phyloP scores from a whole-genome alignment of 2,797 vertebrate genomes.

The Delichon dasypus region DNA sequence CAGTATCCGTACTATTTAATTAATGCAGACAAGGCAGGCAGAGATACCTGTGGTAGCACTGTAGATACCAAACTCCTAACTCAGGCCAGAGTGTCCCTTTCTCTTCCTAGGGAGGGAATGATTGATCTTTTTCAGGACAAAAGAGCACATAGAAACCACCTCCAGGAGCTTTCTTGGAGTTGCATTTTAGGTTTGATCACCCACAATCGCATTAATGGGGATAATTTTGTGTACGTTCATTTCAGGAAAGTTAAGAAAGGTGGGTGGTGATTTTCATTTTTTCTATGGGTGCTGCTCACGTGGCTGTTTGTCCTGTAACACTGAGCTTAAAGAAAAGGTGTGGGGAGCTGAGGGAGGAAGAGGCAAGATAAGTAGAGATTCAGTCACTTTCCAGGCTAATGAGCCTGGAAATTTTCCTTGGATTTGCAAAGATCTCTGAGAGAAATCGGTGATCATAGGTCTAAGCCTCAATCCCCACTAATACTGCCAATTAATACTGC shows the following conservation, averaged over 20 bases:
- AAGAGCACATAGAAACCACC: not conserved
- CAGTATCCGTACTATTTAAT: not conserved
- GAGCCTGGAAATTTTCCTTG: not conserved
- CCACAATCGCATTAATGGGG: fast-evolving
- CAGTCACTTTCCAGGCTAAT: not conserved
- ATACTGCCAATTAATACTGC: conserved; percentile 7
- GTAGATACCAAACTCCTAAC: not conserved
- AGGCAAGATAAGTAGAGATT: not conserved
- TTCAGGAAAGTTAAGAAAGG: not conserved
- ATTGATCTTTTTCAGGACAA: not conserved
- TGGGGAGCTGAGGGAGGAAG: not conserved
- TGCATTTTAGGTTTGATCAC: not conserved
- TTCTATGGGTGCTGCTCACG: not conserved
- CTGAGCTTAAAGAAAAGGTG: not conserved
- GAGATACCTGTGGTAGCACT: not conserved
- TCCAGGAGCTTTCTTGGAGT: not conserved
- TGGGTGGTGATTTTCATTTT: conserved; percentile 33
- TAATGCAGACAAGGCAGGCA: not conserved
- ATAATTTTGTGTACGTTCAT: not conserved
- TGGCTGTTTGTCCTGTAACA: conserved; percentile 1
- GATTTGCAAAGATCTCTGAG: not conserved
- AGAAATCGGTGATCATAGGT: not conserved
- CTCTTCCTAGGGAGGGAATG: not conserved
- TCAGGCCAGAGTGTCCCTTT: not conserved
- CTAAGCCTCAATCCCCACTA: not conserved